Base-by-base conservation (phyloP, 2,113 vertebrate species). In the Trichechus manatus region DNA sequence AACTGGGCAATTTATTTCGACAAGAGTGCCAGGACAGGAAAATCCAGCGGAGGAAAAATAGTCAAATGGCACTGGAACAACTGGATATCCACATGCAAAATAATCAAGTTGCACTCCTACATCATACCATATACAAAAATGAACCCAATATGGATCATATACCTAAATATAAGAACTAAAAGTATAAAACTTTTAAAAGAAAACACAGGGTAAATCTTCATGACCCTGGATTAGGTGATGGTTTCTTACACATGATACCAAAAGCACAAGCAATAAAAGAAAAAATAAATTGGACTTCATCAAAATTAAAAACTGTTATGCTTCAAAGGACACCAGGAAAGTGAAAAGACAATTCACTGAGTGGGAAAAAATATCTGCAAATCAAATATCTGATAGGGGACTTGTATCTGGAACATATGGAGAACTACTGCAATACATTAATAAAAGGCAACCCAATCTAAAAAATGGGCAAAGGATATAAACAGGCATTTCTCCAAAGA, bases 341-440 rank as follows among this genome's bases (percentile, higher is more conserved):
- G 42, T 88, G 39, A 89, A 89, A 94, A 89, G 53, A 89, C 33
- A 68, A 39, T 36, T 66, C 44, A 59, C 5, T 68, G 23, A 59
- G 42, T 80, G 42, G 19, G 47, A 80, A 36, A 87, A 87, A 47
- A 94, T 56, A 90, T 70, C 44, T 80, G 13, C 6, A 93, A 90
- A 17, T 64, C 13, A 59, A 90, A 5, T 25, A 93, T 47, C 42
- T 92, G 44, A 83, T 80, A 90, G 66, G 31, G 10, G 13, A 87
- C 59, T 64, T 87, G 8, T n/a, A 85, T 75, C 92, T 56, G 78
- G 9, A 77, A 39, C 33, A 64, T 20, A 75, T 27, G 23, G 53
- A 85, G 17, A 94, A 89, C 27, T 90, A 75, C 8, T 56, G 74
- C 22, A 96, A 91, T 25, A 82, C 87, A 47, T 47, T 31, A 70